A percentile compares a stretch with the other conserved stretches of the same genome.
phyloP scores from a whole-genome alignment of 2,797 vertebrate genomes.

The Bradypodion ventrale region DNA sequence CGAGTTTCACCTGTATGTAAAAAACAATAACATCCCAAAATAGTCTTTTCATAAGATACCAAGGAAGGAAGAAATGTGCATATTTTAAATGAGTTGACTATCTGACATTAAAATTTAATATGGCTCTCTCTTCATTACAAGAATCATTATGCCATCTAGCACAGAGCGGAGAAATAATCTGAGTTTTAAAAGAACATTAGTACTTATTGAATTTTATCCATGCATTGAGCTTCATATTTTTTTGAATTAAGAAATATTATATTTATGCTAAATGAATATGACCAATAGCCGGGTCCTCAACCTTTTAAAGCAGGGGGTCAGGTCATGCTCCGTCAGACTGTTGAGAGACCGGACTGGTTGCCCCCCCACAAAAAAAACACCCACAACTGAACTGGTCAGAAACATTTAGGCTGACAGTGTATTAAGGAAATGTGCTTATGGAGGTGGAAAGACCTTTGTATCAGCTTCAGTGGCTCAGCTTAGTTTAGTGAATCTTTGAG shows the following conservation, averaged over 20 bases:
- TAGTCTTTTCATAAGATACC: background rate
- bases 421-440: background rate
- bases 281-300: too few relatives aligned
- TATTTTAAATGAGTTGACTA: background rate
- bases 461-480: background rate
- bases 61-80: background rate
- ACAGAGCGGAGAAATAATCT: fast-evolving
- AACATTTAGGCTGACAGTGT: background rate
- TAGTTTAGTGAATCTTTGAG: background rate
- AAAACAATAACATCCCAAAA: background rate
- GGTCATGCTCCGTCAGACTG: too few relatives aligned
- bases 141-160: background rate
- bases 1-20: too few relatives aligned
- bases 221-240: background rate
- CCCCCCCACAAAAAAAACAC: too few relatives aligned
- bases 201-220: background rate
- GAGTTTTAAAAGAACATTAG: fast-evolving
- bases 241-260: background rate
- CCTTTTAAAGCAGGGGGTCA: too few relatives aligned
- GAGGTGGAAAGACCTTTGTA: background rate
- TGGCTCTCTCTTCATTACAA: background rate
- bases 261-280: background rate
- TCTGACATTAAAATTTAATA: background rate
- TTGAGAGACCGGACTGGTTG: too few relatives aligned
- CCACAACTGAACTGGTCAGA: background rate